These are phyloP conservation scores for Aphaenogaster ashmeadi DNA, from an alignment of 1,140 invertebrate species.

Conservation along the genomic window DNA sequence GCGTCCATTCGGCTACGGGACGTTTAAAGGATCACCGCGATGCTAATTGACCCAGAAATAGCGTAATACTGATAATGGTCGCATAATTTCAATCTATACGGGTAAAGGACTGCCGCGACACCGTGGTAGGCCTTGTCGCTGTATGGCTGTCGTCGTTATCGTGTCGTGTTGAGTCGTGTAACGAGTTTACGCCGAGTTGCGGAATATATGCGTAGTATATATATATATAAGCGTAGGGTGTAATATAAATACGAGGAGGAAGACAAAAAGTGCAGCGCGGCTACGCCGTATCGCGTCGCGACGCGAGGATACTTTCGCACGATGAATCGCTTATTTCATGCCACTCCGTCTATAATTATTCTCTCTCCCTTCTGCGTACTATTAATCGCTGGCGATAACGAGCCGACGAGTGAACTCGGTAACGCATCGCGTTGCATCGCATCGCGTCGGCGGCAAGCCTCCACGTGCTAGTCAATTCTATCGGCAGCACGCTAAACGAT, in stretches of 20 bases:
- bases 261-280: neutral
- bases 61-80: constrained; percentile 76
- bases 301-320: neutral
- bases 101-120: constrained; percentile 73
- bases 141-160: constrained; percentile 36
- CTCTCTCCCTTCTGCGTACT: constrained; percentile 15
- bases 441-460: neutral
- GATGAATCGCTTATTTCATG: neutral
- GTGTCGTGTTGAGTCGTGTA: neutral
- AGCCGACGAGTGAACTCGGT: neutral
- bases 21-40: constrained; percentile 71
- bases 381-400: constrained; percentile 43
- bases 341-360: constrained; percentile 36
- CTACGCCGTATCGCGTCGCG: neutral
- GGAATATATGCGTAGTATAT: neutral
- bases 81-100: constrained; percentile 79
- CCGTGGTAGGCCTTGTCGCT: constrained; percentile 55
- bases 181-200: constrained; percentile 33
- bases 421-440: neutral
- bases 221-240: neutral
- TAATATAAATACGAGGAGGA: neutral
- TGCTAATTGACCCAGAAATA: constrained; percentile 78
- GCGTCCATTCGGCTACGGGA: constrained; percentile 26
- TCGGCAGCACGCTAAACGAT: constrained; percentile 47
- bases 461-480: constrained; percentile 30